Percentiles rank a stretch among this genome's conserved stretches.
Conservation (phyloP, 2,888 invertebrate species). For the Monoplex corrugatus region DNA sequence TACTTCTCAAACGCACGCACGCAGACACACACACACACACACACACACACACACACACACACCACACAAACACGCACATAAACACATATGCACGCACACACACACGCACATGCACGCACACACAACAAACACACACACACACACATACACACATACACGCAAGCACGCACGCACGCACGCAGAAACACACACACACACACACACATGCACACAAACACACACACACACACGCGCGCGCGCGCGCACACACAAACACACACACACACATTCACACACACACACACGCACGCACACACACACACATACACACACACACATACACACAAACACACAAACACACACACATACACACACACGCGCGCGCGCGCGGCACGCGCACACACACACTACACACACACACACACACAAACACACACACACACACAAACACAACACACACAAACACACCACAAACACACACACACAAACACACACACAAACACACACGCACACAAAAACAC, state of each 20-base stretch:
- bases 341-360: neutral
- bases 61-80: too few species aligned
- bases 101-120: too few species aligned
- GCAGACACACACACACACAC: neutral
- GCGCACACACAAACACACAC: neutral
- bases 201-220: neutral
- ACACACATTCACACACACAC: neutral
- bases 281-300: neutral
- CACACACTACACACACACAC: constrained; percentile 1
- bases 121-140: neutral
- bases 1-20: too few species aligned
- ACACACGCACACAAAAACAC: neutral
- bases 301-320: neutral
- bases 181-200: neutral
- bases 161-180: neutral
- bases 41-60: neutral
- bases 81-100: too few species aligned
- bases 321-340: neutral
- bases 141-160: neutral
- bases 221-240: neutral
- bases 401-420: neutral
- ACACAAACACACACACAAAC: neutral
- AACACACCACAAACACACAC: neutral
- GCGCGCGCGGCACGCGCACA: too few species aligned
- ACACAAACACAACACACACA: neutral